Evolutionary conservation across 2,888 invertebrate species (phyloP).

Genomic region (Craniophora ligustri): DNA sequence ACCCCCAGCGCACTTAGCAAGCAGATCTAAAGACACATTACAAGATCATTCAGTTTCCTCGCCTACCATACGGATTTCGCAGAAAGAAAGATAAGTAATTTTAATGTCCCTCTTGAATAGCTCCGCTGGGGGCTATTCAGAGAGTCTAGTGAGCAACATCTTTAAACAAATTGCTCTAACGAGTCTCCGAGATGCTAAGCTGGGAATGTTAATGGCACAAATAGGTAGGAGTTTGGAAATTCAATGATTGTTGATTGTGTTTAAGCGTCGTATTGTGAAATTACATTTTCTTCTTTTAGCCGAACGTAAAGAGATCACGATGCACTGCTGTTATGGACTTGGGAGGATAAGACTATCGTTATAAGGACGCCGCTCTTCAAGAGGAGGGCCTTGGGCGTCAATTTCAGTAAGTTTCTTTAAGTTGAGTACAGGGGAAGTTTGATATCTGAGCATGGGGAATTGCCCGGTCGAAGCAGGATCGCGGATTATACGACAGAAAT

Average conservation of each 20-base stretch:
- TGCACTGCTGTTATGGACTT: too few species aligned
- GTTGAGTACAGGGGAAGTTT: too few species aligned
- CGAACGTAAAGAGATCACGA: too few species aligned
- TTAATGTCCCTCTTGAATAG: constrained; percentile 44
- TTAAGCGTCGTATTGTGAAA: constrained; percentile 11
- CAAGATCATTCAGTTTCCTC: constrained; percentile 25
- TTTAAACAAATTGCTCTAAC: constrained; percentile 51
- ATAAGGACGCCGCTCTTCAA: too few species aligned
- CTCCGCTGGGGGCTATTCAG: constrained; percentile 33
- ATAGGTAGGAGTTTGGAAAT: constrained; percentile 13
- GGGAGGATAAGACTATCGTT: too few species aligned
- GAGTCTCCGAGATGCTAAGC: constrained; percentile 39
- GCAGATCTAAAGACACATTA: constrained; percentile 19
- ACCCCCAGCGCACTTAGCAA: constrained; percentile 10
- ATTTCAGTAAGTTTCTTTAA: too few species aligned
- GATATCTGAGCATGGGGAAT: too few species aligned
- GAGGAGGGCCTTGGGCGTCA: too few species aligned
- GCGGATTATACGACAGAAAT: too few species aligned
- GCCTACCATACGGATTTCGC: not conserved
- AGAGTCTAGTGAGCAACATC: constrained; percentile 27
- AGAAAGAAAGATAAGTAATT: constrained; percentile 51
- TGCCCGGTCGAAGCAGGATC: too few species aligned
- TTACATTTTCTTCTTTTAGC: too few species aligned
- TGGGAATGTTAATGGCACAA: constrained; percentile 33
- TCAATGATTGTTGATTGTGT: constrained; percentile 25